These are phyloP conservation scores for Cochlearius cochlearius DNA, from an alignment of 2,113 vertebrate species.

Conservation along the genomic window DNA sequence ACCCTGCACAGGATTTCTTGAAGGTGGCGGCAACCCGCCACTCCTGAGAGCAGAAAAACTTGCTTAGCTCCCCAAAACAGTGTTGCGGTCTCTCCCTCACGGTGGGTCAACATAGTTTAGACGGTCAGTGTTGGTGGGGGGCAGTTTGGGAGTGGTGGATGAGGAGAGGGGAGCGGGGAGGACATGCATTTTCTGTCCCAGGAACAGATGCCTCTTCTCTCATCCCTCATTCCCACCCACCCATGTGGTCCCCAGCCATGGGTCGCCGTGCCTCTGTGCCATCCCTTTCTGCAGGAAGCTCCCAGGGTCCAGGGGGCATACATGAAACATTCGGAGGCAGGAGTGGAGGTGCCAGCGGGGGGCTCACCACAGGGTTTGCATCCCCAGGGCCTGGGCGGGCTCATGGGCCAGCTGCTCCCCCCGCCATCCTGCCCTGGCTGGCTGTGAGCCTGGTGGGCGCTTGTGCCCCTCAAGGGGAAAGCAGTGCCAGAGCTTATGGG, in stretches of 20 bases:
- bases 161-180: neutral
- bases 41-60: neutral
- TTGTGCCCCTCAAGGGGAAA: neutral
- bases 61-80: neutral
- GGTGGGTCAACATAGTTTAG: neutral
- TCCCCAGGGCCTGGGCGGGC: neutral
- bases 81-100: neutral
- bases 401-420: neutral
- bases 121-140: neutral
- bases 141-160: neutral
- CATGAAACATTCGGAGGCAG: rapidly evolving
- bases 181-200: neutral
- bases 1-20: neutral
- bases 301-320: neutral
- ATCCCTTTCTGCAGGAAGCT: neutral
- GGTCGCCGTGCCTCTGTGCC: rapidly evolving
- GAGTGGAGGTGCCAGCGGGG: neutral
- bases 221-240: neutral
- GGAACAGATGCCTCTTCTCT: neutral
- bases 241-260: rapidly evolving
- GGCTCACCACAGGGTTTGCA: rapidly evolving
- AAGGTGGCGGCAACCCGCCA: neutral
- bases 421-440: neutral
- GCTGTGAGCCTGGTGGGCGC: neutral
- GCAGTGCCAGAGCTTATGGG: neutral